A percentile compares a stretch with the other conserved stretches of the same genome.
phyloP scores from a whole-genome alignment of 2,113 vertebrate species.

The Petroica traversi region DNA sequence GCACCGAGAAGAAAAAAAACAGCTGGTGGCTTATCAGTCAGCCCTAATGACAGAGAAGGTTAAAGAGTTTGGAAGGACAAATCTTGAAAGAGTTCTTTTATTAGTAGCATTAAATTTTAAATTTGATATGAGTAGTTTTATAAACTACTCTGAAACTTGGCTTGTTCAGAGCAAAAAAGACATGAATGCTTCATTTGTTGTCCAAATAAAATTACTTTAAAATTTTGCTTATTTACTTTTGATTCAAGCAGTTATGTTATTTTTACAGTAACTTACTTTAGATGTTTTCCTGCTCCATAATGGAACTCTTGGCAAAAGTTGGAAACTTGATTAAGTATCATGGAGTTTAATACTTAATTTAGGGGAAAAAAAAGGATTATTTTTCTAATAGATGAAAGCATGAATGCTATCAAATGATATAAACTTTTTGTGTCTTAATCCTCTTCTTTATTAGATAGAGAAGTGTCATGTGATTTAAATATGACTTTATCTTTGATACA shows the following conservation, averaged over 20 bases:
- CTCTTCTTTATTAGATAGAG: background rate
- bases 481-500: background rate
- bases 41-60: constrained; percentile 86
- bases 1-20: constrained; percentile 60
- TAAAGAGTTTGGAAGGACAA: constrained; percentile 72
- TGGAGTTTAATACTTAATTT: background rate
- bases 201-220: background rate
- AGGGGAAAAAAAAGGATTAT: background rate
- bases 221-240: background rate
- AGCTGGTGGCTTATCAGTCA: constrained; percentile 84
- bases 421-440: background rate
- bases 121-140: background rate
- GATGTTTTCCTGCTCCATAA: background rate
- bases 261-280: background rate
- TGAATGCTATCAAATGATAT: background rate
- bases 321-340: background rate
- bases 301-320: background rate
- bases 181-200: background rate
- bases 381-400: background rate
- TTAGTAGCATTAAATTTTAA: background rate
- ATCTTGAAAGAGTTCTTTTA: constrained; percentile 3
- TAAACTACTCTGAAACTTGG: background rate
- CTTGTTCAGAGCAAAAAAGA: background rate
- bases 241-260: background rate
- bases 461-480: background rate